Base-by-base conservation (phyloP, 1,140 invertebrate genomes). In the Luehdorfia chinensis region DNA sequence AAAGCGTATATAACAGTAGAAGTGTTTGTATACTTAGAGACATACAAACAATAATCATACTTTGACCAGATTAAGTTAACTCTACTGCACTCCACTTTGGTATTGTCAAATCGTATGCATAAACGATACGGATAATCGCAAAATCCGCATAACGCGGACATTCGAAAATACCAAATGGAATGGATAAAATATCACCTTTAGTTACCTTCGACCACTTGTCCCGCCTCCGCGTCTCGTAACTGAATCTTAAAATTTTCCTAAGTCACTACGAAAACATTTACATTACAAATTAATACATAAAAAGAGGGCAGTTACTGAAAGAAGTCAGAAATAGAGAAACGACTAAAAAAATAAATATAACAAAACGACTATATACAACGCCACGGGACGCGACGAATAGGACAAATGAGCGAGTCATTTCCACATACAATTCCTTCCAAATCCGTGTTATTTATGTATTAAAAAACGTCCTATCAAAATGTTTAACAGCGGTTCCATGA, bases 1-100 rank as follows among this genome's bases (percentile, higher is more conserved):
- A 80, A 80, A 77, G 78, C 78, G 76, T 77, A 75, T 69, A 75
- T 69, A 66, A 69, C 63, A 71, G 52, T 59, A 71, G 34, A 66
- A 66, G 57, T 63, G 43, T 53, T 67, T 63, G 64, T 74, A 70
- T 72, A 73, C 59, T 64, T 75, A 78, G 60, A 62, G 65, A 62
- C 62, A 67, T 66, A 59, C 63, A 73, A 66, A 59, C 55, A 51
- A 54, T 59, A 76, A 64, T 62, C 66, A 68, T 66, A 73, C 65
- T 54, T 66, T 75, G 73, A 78, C 71, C 75, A 73, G 73, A 76
- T 67, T 60, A 64, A 57, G 50, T 71, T 72, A 55, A 55, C 47
- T 47, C 55, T 64, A 66, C 59, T 16, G 60, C 44, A 36, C 59
- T 68, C 62, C 51, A 36, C 57, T 48, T 39, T 30, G 50, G 56